phyloP scores from a whole-genome alignment of 1,140 invertebrate genomes.

The Ceratosolen fusciceps region DNA sequence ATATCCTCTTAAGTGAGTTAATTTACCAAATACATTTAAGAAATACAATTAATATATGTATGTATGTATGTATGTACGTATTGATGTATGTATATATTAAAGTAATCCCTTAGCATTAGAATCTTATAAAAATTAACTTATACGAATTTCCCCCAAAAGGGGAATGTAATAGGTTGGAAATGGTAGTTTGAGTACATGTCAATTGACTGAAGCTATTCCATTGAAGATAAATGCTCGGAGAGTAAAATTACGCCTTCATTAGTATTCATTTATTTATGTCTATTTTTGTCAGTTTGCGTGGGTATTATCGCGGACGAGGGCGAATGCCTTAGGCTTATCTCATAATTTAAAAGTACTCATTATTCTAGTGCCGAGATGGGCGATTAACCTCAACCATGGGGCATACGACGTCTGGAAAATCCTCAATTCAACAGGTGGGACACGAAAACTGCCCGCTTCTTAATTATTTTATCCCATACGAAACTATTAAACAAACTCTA shows the following conservation, averaged over 20 bases:
- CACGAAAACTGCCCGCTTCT: background rate
- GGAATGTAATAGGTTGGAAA: background rate
- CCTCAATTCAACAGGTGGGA: slow-evolving; percentile 26
- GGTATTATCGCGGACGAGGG: background rate
- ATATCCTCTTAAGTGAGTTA: slow-evolving; percentile 58
- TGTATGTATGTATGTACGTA: too few relatives aligned
- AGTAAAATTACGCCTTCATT: background rate
- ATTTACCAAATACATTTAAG: too few relatives aligned
- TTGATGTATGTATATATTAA: background rate
- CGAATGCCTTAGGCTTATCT: slow-evolving; percentile 32
- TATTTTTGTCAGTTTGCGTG: slow-evolving; percentile 10
- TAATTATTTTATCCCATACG: slow-evolving; percentile 16
- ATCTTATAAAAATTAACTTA: background rate
- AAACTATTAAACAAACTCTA: slow-evolving; percentile 48
- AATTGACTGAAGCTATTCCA: background rate
- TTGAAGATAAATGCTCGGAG: background rate
- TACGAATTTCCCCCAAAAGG: background rate
- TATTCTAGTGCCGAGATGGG: slow-evolving; percentile 46
- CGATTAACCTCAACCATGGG: slow-evolving; percentile 36
- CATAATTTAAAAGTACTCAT: slow-evolving; percentile 48
- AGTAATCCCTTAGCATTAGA: background rate
- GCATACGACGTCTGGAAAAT: slow-evolving; percentile 15
- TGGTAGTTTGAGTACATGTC: background rate
- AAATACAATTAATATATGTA: too few relatives aligned
- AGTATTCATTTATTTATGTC: too few relatives aligned